Conservation (phyloP, 30 jellyfish, hydroid and myxozoan genomes). For the Sanderia malayensis region DNA sequence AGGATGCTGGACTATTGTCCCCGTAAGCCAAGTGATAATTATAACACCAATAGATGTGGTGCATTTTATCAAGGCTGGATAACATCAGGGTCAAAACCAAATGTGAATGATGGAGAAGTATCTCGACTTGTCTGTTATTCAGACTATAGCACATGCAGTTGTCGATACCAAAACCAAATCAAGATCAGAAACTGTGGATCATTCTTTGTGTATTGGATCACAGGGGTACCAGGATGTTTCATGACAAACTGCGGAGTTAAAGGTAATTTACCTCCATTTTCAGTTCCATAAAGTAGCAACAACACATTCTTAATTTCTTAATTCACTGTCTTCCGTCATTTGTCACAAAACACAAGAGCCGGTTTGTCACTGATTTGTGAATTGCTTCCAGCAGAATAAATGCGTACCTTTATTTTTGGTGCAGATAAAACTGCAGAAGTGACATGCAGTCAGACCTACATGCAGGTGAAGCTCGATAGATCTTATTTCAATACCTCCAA, state of each 20-base stretch:
- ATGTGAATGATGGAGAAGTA: constrained; percentile 57
- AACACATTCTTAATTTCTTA: neutral
- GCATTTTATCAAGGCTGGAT: constrained; percentile 76
- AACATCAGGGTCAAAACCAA: constrained; percentile 24
- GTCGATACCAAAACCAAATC: constrained; percentile 48
- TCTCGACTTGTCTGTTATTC: constrained; percentile 69
- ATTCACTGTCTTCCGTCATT: neutral
- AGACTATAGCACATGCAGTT: constrained; percentile 48
- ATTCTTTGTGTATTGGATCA: constrained; percentile 69
- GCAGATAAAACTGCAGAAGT: constrained; percentile 32
- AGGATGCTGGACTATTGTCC: constrained; percentile 56
- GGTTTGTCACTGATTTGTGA: neutral
- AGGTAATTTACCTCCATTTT: constrained; percentile 12
- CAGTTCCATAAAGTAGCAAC: neutral
- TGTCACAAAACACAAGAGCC: neutral
- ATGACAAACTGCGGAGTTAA: constrained; percentile 69
- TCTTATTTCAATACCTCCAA: constrained; percentile 5
- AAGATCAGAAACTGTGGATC: constrained; percentile 79
- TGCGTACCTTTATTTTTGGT: neutral
- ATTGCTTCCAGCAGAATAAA: neutral
- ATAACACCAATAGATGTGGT: constrained; percentile 74
- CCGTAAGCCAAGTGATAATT: constrained; percentile 36
- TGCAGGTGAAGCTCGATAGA: constrained; percentile 38
- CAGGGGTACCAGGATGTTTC: constrained; percentile 79
- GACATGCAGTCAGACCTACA: constrained; percentile 31